Conservation (phyloP, 2,888 invertebrate species). For the Chrysolina oricalcia region DNA sequence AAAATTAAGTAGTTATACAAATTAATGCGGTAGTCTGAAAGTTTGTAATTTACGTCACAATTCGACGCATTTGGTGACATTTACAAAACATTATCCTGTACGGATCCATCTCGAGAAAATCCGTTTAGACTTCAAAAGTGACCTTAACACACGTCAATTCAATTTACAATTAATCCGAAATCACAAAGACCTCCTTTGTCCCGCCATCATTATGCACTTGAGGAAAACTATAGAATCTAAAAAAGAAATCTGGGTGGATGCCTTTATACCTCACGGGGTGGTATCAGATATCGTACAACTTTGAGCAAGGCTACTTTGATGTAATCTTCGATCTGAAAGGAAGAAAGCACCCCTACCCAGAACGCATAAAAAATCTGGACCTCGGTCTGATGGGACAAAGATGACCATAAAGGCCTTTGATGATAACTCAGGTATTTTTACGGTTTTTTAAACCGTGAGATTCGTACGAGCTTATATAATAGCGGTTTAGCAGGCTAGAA, state of each 20-base stretch:
- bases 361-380: conserved; percentile 63
- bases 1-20: too few species aligned
- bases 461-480: conserved; percentile 59
- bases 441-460: conserved; percentile 63
- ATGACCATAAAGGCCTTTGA: conserved; percentile 63
- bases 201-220: conserved; percentile 60
- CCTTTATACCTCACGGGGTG: conserved; percentile 62
- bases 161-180: conserved; percentile 56
- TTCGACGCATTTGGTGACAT: too few species aligned
- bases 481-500: conserved; percentile 58
- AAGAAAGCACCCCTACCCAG: conserved; percentile 49
- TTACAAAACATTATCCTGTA: not conserved
- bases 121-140: conserved; percentile 47
- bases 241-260: conserved; percentile 60
- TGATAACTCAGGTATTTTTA: conserved; percentile 62
- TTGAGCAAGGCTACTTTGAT: conserved; percentile 56
- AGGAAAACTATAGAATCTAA: conserved; percentile 61
- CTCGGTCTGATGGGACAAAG: conserved; percentile 58
- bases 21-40: too few species aligned
- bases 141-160: conserved; percentile 58
- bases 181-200: conserved; percentile 59
- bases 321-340: conserved; percentile 55
- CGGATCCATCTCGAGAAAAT: not conserved
- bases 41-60: too few species aligned
- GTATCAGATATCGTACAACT: conserved; percentile 64